Conservation (phyloP, 2,113 vertebrate genomes). For the Polypterus bichir region DNA sequence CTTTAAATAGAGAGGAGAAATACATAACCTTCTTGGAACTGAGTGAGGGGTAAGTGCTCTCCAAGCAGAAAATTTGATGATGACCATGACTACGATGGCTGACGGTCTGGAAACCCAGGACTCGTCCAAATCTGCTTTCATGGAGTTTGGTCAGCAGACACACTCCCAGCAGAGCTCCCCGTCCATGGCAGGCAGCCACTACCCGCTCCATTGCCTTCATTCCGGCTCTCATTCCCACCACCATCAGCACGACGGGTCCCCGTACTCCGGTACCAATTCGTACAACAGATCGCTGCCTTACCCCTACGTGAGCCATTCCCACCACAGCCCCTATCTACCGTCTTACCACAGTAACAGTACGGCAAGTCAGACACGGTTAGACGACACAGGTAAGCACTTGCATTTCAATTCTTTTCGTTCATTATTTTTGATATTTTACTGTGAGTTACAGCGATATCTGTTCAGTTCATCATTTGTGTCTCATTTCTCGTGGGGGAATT, state of each 20-base stretch:
- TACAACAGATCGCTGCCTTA: constrained; percentile 89
- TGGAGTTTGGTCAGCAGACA: constrained; percentile 94
- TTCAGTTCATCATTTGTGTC: no score
- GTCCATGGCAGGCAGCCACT: constrained; percentile 86
- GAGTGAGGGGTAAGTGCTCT: constrained; percentile 69
- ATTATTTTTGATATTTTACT: no score
- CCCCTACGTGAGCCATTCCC: constrained; percentile 90
- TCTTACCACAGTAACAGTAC: constrained; percentile 81
- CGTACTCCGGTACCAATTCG: constrained; percentile 75
- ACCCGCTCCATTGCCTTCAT: constrained; percentile 92
- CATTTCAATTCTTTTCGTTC: not conserved
- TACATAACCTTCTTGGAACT: constrained; percentile 53
- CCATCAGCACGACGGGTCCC: constrained; percentile 75
- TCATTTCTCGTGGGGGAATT: no score
- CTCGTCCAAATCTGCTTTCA: constrained; percentile 97
- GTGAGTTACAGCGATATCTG: no score
- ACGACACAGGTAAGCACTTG: constrained; percentile 81
- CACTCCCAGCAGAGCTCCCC: constrained; percentile 74
- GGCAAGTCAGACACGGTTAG: constrained; percentile 79
- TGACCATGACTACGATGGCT: constrained; percentile 99
- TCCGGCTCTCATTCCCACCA: constrained; percentile 73
- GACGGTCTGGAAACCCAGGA: constrained; percentile 97
- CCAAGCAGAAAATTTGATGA: constrained; percentile 97
- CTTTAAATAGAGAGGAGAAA: constrained; percentile 44
- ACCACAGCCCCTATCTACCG: constrained; percentile 94